Conservation (phyloP, 2,888 invertebrate genomes). For the Apotomis capreana region DNA sequence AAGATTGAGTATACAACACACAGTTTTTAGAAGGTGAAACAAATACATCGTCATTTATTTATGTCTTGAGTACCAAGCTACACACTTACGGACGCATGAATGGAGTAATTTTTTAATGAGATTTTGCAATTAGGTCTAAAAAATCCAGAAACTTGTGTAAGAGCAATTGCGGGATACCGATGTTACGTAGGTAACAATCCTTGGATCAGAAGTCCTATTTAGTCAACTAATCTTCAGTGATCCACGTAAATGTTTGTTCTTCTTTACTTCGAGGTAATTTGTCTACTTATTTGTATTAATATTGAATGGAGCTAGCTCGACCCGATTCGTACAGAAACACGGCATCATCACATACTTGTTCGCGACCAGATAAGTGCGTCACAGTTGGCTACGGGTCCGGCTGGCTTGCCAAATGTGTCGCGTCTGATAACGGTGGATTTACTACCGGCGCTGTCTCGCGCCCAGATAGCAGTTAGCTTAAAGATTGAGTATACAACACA, state of each 20-base stretch:
- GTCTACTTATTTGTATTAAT: neutral
- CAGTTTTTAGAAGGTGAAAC: neutral
- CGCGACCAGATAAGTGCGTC: constrained; percentile 55
- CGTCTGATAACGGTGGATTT: constrained; percentile 63
- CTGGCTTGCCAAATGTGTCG: constrained; percentile 79
- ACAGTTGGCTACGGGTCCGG: constrained; percentile 73
- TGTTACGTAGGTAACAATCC: no score
- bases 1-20: constrained; percentile 14
- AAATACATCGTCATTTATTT: constrained; percentile 9
- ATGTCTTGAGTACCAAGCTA: neutral
- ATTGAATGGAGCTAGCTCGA: neutral
- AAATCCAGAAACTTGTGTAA: no score
- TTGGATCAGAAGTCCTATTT: no score
- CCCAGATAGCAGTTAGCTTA: constrained; percentile 26
- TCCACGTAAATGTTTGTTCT: no score
- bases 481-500: constrained; percentile 14
- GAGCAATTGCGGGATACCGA: no score
- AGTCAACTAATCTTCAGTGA: no score
- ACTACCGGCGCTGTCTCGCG: constrained; percentile 45
- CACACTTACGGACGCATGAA: no score
- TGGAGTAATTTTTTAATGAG: no score
- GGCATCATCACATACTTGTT: constrained; percentile 30
- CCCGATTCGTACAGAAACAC: constrained; percentile 10
- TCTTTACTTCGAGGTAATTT: no score
- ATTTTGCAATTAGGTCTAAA: no score